Conservation (phyloP, 2,113 vertebrate species). For the Puffinus mauretanicus region DNA sequence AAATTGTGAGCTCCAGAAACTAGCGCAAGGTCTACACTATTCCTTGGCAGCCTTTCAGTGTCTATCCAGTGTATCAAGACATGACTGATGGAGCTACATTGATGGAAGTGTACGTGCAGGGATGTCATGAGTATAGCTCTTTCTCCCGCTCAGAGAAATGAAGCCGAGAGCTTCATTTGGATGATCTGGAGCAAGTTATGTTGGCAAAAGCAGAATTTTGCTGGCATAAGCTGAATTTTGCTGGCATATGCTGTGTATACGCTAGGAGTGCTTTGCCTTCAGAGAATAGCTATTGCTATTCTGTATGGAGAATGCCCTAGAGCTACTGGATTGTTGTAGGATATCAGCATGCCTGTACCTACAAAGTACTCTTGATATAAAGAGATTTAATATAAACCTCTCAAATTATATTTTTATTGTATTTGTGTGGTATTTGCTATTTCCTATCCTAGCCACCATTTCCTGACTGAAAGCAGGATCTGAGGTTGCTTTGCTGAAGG, state of each 20-base stretch:
- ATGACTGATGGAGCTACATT: background rate
- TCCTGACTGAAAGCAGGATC: background rate
- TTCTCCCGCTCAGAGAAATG: background rate
- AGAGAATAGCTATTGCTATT: background rate
- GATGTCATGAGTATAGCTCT: background rate
- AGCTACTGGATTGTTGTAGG: background rate
- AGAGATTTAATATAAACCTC: background rate
- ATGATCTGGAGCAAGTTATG: background rate
- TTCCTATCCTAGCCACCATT: background rate
- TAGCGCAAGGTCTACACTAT: background rate
- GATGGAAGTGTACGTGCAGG: background rate
- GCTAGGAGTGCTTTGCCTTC: background rate
- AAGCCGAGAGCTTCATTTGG: background rate
- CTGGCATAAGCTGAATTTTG: conserved; percentile 12
- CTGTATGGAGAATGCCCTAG: background rate
- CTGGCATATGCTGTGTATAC: background rate
- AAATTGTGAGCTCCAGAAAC: background rate
- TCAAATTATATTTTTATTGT: background rate
- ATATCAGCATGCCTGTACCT: background rate
- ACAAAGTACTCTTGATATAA: background rate
- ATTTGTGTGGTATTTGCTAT: background rate
- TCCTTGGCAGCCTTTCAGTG: background rate
- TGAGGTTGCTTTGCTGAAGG: conserved; percentile 30
- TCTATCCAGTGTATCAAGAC: background rate
- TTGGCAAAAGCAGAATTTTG: conserved; percentile 19